phyloP scores from a whole-genome alignment of 2,113 vertebrate species.

The Colinus virginianus region DNA sequence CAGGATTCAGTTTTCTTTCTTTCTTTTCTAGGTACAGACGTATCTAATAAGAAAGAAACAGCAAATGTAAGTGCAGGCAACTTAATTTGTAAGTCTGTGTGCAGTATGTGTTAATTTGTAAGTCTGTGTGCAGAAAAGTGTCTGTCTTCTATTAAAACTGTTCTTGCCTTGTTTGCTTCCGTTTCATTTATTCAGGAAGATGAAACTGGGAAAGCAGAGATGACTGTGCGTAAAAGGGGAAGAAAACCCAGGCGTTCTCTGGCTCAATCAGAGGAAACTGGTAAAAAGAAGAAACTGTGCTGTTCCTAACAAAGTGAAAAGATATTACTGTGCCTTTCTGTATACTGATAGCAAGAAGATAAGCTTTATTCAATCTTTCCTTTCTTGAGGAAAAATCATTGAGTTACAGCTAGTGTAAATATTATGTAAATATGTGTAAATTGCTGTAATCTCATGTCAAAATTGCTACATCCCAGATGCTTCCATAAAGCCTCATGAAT shows the following conservation, averaged over 20 bases:
- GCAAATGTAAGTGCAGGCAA: conserved; percentile 70
- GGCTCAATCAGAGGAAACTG: conserved; percentile 79
- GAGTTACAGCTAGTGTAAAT: conserved; percentile 64
- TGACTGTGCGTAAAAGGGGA: conserved; percentile 71
- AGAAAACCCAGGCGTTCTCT: conserved; percentile 74
- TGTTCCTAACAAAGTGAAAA: neutral
- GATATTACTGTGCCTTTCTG: conserved; percentile 29
- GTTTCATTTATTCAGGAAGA: conserved; percentile 65
- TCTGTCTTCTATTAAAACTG: neutral
- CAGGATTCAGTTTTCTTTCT: neutral
- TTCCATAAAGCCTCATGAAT: conserved; percentile 65
- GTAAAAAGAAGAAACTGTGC: conserved; percentile 71
- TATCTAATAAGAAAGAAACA: conserved; percentile 64
- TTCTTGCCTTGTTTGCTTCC: conserved; percentile 2
- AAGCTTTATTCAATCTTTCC: conserved; percentile 50
- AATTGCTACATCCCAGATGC: conserved; percentile 79
- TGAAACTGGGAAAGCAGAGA: conserved; percentile 60
- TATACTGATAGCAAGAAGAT: conserved; percentile 47
- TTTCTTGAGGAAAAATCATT: conserved; percentile 60
- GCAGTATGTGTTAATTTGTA: neutral
- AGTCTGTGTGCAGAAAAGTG: neutral
- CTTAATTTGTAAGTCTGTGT: neutral
- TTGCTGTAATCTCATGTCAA: conserved; percentile 79
- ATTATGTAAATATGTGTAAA: conserved; percentile 76
- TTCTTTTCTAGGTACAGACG: conserved; percentile 64